phyloP scores from a whole-genome alignment of 2,797 vertebrate genomes.

The Pelodytes ibericus region DNA sequence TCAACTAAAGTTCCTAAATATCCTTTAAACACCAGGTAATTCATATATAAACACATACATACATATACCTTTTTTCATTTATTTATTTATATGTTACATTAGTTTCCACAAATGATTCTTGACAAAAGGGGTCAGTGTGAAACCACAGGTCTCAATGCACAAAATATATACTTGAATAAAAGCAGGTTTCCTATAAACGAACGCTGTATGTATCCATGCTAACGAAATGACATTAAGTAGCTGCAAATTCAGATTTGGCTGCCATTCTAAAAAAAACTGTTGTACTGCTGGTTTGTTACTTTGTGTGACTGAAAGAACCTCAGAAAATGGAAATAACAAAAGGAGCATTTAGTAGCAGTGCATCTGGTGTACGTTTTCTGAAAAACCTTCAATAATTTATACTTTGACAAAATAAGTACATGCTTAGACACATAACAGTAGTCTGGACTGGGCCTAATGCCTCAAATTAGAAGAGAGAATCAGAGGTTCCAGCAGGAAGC shows the following conservation, averaged over 20 bases:
- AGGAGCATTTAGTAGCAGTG: background rate
- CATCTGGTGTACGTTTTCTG: background rate
- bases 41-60: too few relatives aligned
- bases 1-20: too few relatives aligned
- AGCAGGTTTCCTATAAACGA: too few relatives aligned
- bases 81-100: too few relatives aligned
- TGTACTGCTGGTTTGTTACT: background rate
- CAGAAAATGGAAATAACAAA: background rate
- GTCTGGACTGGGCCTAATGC: slow-evolving; percentile 11
- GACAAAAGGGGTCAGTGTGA: too few relatives aligned
- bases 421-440: background rate
- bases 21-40: too few relatives aligned
- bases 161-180: too few relatives aligned
- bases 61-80: too few relatives aligned
- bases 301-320: background rate
- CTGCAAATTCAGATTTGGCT: background rate
- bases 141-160: too few relatives aligned
- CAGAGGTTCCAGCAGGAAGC: background rate
- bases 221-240: background rate
- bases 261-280: background rate
- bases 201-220: background rate
- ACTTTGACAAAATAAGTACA: background rate
- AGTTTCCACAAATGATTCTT: too few relatives aligned
- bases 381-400: background rate
- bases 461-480: background rate